A percentile compares a stretch with the other conserved stretches of the same genome.
phyloP scores from a whole-genome alignment of 2,888 invertebrate species.

The Colostygia pectinataria region DNA sequence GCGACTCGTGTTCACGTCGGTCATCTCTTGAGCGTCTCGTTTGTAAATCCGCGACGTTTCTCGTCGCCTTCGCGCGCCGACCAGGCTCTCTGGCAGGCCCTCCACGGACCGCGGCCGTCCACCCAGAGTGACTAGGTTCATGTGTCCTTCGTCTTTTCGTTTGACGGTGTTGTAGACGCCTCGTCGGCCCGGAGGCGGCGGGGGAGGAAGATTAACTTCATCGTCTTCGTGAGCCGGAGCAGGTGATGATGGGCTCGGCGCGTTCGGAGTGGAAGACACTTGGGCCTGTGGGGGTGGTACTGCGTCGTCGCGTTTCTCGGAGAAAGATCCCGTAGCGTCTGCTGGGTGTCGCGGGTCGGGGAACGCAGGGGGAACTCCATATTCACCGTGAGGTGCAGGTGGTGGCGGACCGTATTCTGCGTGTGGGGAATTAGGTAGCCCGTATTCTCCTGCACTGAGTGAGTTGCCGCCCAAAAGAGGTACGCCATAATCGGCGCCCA shows the following conservation, averaged over 20 bases:
- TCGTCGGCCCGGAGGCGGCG: slow-evolving; percentile 91
- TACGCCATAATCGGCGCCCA: slow-evolving; percentile 86
- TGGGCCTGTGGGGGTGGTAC: slow-evolving; percentile 93
- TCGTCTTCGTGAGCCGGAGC: slow-evolving; percentile 80
- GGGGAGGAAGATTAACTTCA: slow-evolving; percentile 91
- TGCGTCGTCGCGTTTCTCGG: slow-evolving; percentile 90
- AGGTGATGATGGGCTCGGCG: slow-evolving; percentile 79
- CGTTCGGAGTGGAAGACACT: slow-evolving; percentile 88
- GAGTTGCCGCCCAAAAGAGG: slow-evolving; percentile 85
- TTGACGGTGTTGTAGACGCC: slow-evolving; percentile 93
- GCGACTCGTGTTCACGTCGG: slow-evolving; percentile 94
- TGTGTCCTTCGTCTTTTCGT: slow-evolving; percentile 90
- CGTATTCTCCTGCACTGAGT: slow-evolving; percentile 85
- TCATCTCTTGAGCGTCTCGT: slow-evolving; percentile 94
- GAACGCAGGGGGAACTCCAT: slow-evolving; percentile 90
- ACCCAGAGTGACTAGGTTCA: slow-evolving; percentile 90
- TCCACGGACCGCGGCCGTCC: slow-evolving; percentile 95
- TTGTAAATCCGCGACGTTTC: slow-evolving; percentile 90
- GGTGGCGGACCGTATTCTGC: slow-evolving; percentile 89
- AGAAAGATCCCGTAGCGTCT: slow-evolving; percentile 91
- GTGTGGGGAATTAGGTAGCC: slow-evolving; percentile 77
- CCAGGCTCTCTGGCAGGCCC: slow-evolving; percentile 89
- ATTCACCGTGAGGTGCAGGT: slow-evolving; percentile 85
- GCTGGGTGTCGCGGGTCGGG: slow-evolving; percentile 95
- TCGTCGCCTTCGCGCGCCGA: slow-evolving; percentile 87